Evolutionary conservation across 2,113 vertebrate genomes (phyloP).

Genomic region (Peromyscus polionotus): DNA sequence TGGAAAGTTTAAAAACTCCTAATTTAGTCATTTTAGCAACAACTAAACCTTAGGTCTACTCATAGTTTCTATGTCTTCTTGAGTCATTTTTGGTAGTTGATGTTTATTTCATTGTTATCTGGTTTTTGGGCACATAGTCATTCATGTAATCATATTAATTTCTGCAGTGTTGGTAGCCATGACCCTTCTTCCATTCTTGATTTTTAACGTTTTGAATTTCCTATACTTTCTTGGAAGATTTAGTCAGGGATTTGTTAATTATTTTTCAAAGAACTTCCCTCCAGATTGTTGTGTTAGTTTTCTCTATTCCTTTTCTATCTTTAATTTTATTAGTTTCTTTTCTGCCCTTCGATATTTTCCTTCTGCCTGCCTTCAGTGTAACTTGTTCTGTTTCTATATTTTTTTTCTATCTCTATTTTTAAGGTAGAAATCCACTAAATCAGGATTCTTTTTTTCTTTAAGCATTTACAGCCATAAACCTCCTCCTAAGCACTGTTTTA

Average conservation of each 20-base stretch:
- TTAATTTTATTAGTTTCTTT: neutral
- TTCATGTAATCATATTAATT: neutral
- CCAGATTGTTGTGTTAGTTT: neutral
- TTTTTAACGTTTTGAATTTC: slow-evolving; percentile 29
- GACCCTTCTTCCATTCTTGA: neutral
- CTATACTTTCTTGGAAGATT: neutral
- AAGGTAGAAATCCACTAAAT: neutral
- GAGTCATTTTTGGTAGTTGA: neutral
- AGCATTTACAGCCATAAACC: neutral
- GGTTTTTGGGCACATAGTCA: neutral
- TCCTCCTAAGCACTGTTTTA: neutral
- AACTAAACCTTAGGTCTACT: neutral
- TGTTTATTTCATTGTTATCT: neutral
- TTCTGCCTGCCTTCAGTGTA: neutral
- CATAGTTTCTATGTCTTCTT: slow-evolving; percentile 12
- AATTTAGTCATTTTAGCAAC: neutral
- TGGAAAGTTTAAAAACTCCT: neutral
- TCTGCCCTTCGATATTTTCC: neutral
- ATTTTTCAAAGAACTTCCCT: slow-evolving; percentile 33
- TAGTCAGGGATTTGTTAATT: neutral
- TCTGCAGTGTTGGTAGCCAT: neutral
- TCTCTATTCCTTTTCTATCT: slow-evolving; percentile 10
- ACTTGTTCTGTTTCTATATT: neutral
- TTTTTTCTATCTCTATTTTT: neutral
- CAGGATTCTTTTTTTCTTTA: neutral